A percentile compares a stretch with the other conserved stretches of the same genome.
phyloP scores from a whole-genome alignment of 2,797 vertebrate genomes.

The Macrochelys suwanniensis region DNA sequence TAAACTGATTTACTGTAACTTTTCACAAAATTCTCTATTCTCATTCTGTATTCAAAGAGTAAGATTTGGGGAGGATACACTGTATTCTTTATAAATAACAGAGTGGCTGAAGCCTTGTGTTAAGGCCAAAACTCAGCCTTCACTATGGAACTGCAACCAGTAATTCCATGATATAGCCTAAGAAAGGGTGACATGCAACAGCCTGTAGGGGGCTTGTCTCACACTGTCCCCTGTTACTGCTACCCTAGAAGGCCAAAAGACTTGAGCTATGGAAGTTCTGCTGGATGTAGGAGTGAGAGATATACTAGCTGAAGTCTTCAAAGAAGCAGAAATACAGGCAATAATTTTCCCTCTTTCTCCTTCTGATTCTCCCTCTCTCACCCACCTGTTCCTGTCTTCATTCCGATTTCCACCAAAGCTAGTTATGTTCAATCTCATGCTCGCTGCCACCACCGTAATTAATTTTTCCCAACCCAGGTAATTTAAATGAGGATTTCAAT shows the following conservation, averaged over 20 bases:
- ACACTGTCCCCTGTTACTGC: not conserved
- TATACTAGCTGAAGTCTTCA: not conserved
- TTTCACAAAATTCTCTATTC: not conserved
- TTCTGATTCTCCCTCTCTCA: not conserved
- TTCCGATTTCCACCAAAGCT: not conserved
- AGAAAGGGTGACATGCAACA: not conserved
- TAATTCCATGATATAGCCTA: accelerated
- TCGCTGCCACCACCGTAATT: not conserved
- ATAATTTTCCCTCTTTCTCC: not conserved
- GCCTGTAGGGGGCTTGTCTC: not conserved
- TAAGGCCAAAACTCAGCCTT: not conserved
- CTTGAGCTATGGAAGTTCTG: not conserved
- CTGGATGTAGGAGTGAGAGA: not conserved
- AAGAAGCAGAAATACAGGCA: not conserved
- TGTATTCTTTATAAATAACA: not conserved
- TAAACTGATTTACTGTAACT: not conserved
- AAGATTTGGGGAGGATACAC: not conserved
- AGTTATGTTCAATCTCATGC: not conserved
- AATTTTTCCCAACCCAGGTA: not conserved
- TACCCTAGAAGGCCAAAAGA: not conserved
- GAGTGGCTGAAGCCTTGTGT: not conserved
- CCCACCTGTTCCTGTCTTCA: not conserved
- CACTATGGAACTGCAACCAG: not conserved
- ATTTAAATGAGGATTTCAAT: not conserved
- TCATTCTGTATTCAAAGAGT: not conserved